Evolutionary conservation across 2,888 invertebrate genomes (phyloP).

Genomic region (Melanargia galathea): DNA sequence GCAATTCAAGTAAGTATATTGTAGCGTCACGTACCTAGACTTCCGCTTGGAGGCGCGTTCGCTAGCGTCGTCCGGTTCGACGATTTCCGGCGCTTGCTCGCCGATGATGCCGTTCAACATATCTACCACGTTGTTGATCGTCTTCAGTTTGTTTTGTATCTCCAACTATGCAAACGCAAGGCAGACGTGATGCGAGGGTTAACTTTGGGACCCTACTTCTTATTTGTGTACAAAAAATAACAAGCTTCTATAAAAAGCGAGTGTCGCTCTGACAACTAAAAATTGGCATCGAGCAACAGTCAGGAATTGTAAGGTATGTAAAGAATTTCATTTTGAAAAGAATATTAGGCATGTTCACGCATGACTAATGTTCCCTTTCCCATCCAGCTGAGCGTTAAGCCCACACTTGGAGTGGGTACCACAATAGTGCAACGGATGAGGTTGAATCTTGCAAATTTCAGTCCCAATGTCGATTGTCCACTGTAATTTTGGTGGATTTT

Average conservation of each 20-base stretch:
- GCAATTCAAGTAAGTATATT: constrained; percentile 1
- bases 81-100: constrained; percentile 78
- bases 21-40: constrained; percentile 63
- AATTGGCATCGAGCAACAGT: constrained; percentile 40
- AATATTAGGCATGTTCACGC: not conserved
- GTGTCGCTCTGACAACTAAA: constrained; percentile 44
- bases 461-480: not conserved
- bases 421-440: not conserved
- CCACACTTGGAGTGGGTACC: not conserved
- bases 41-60: constrained; percentile 64
- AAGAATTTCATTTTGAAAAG: not conserved
- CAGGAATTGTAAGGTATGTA: constrained; percentile 23
- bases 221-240: constrained; percentile 45
- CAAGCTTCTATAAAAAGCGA: constrained; percentile 33
- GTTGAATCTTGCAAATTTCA: not conserved
- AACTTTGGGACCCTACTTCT: constrained; percentile 35
- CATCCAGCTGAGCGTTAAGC: not conserved
- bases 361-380: not conserved
- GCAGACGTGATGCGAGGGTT: constrained; percentile 43
- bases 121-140: constrained; percentile 93
- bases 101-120: constrained; percentile 93
- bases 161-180: constrained; percentile 82
- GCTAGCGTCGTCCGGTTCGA: constrained; percentile 46
- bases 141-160: constrained; percentile 90
- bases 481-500: too few relatives aligned